A percentile compares a stretch with the other conserved stretches of the same genome.
These are phyloP conservation scores for Ametastegia equiseti DNA, from an alignment of 2,888 invertebrate species.

Conservation along the genomic window DNA sequence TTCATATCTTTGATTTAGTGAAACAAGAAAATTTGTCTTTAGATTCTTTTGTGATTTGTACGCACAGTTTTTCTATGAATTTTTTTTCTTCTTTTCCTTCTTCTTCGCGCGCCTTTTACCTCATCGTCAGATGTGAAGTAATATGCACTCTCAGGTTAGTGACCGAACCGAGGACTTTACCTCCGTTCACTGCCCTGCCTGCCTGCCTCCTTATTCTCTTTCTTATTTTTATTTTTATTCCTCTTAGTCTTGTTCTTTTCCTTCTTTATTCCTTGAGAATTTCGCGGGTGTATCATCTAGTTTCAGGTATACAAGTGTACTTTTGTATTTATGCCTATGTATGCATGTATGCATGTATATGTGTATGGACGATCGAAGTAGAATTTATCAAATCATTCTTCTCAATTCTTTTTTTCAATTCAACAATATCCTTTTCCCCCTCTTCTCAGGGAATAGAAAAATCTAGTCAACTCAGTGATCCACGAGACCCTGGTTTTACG, in stretches of 20 bases:
- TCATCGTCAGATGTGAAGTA: slow-evolving; percentile 74
- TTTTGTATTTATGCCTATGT: too few relatives aligned
- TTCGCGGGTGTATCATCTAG: too few relatives aligned
- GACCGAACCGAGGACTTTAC: slow-evolving; percentile 64
- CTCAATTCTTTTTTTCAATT: too few relatives aligned
- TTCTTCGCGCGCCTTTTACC: neutral
- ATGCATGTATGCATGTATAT: too few relatives aligned
- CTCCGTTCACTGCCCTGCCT: slow-evolving; percentile 70
- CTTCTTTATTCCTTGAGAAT: neutral
- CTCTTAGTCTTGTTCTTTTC: neutral
- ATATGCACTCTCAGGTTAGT: slow-evolving; percentile 74
- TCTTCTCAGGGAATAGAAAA: too few relatives aligned
- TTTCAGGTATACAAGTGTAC: neutral
- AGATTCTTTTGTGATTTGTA: neutral
- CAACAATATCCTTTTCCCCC: too few relatives aligned
- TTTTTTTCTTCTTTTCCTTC: neutral
- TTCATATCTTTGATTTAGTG: too few relatives aligned
- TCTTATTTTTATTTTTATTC: neutral
- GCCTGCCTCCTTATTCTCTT: slow-evolving; percentile 44
- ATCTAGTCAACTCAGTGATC: too few relatives aligned
- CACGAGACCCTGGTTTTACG: too few relatives aligned
- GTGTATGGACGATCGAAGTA: too few relatives aligned
- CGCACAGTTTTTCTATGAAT: neutral
- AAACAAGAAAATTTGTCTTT: neutral
- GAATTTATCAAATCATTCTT: too few relatives aligned